Conservation (phyloP, 1,140 invertebrate species). For the Lepidurus couesii region DNA sequence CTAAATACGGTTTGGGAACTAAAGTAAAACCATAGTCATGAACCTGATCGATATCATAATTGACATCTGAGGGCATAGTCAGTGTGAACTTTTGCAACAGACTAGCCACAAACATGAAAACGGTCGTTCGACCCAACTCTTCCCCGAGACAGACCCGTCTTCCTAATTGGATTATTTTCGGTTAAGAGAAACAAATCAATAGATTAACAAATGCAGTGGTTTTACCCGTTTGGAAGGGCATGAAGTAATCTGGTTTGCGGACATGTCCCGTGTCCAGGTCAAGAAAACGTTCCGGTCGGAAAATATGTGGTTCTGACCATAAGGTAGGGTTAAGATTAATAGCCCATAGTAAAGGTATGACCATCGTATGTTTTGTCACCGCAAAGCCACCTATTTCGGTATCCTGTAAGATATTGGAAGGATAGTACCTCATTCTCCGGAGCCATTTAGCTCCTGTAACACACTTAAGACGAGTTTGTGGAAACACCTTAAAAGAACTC, state of each 20-base stretch:
- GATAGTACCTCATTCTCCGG: neutral
- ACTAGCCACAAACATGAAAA: conserved; percentile 58
- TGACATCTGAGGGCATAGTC: conserved; percentile 43
- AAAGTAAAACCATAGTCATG: conserved; percentile 62
- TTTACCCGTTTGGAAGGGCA: conserved; percentile 76
- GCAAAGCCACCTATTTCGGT: conserved; percentile 54
- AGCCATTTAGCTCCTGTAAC: too few species aligned
- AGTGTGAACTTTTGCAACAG: conserved; percentile 59
- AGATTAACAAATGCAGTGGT: neutral
- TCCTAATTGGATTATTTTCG: conserved; percentile 51
- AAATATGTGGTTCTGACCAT: conserved; percentile 66
- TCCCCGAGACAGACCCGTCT: conserved; percentile 81
- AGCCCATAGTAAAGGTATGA: conserved; percentile 75
- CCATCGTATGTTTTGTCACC: conserved; percentile 57
- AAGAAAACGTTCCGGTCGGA: conserved; percentile 67
- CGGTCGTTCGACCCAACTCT: conserved; percentile 68
- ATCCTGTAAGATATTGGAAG: conserved; percentile 47
- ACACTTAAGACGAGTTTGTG: too few species aligned
- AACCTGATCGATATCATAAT: conserved; percentile 43
- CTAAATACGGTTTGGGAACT: conserved; percentile 53
- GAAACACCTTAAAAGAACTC: neutral
- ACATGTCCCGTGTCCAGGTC: conserved; percentile 55
- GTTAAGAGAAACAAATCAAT: neutral
- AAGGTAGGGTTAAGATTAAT: conserved; percentile 66
- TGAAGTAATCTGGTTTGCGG: conserved; percentile 60